Conservation (phyloP, 2,888 invertebrate genomes). For the Mellilla xanthometata region DNA sequence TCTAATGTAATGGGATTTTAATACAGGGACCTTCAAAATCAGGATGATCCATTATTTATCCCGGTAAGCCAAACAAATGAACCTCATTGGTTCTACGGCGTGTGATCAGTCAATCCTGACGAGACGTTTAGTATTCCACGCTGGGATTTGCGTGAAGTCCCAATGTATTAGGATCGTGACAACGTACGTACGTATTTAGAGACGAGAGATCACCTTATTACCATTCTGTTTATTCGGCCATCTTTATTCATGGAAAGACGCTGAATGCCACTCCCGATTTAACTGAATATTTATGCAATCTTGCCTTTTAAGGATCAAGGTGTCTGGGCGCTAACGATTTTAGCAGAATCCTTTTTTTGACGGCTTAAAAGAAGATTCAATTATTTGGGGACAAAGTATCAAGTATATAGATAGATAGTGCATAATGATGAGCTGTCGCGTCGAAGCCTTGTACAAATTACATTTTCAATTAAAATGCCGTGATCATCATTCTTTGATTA, state of each 20-base stretch:
- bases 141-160: slow-evolving; percentile 1
- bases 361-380: no score
- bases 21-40: no score
- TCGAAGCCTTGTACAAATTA: no score
- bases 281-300: slow-evolving; percentile 31
- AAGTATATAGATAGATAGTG: no score
- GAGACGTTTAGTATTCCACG: slow-evolving; percentile 10
- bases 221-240: slow-evolving; percentile 30
- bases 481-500: no score
- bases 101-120: slow-evolving; percentile 1
- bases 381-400: no score
- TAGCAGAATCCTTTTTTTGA: neutral
- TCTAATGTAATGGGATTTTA: no score
- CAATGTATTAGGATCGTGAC: slow-evolving; percentile 16
- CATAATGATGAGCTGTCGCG: no score
- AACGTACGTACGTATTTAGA: slow-evolving; percentile 9
- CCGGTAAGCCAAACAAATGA: no score
- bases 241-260: slow-evolving; percentile 40
- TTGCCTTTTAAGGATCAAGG: slow-evolving; percentile 14
- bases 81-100: neutral
- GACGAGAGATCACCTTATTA: slow-evolving; percentile 32
- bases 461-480: no score
- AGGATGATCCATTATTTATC: no score
- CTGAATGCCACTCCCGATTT: slow-evolving; percentile 25
- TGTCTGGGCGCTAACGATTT: slow-evolving; percentile 4